These are phyloP conservation scores for Saccostrea cuccullata DNA, from an alignment of 1,140 invertebrate genomes.

Conservation along the genomic window DNA sequence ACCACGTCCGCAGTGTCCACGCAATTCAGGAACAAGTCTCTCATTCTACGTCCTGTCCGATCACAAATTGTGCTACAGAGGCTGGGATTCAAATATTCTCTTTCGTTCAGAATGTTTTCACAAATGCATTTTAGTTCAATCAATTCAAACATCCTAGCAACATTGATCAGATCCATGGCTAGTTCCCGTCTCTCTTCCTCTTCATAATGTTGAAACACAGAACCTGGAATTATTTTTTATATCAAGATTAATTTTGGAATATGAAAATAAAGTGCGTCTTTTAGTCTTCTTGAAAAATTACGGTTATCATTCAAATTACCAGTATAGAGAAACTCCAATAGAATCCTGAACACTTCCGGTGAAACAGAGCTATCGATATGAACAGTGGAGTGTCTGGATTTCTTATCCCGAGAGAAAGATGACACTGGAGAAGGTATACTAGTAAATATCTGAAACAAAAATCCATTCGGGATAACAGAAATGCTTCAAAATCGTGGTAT, in stretches of 20 bases:
- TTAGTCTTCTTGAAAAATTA: neutral
- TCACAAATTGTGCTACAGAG: neutral
- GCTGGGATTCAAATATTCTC: neutral
- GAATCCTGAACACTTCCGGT: conserved; percentile 5
- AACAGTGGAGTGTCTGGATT: neutral
- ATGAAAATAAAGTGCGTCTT: neutral
- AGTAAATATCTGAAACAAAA: neutral
- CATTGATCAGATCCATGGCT: conserved; percentile 24
- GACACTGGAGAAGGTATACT: neutral
- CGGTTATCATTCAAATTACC: neutral
- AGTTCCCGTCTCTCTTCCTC: neutral
- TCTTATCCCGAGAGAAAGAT: neutral
- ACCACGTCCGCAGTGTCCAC: neutral
- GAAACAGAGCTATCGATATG: neutral
- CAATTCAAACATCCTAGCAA: conserved; percentile 28
- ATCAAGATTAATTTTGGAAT: neutral
- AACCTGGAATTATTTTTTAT: neutral
- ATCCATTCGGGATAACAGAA: no score
- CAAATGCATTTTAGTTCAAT: neutral
- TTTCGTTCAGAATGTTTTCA: conserved; percentile 9
- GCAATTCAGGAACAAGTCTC: neutral
- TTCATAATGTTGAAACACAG: neutral
- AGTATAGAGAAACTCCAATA: neutral
- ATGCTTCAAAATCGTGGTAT: no score
- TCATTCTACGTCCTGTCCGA: neutral